Evolutionary conservation across 2,797 vertebrate species (phyloP).

Genomic region (Clarias laeviceps): DNA sequence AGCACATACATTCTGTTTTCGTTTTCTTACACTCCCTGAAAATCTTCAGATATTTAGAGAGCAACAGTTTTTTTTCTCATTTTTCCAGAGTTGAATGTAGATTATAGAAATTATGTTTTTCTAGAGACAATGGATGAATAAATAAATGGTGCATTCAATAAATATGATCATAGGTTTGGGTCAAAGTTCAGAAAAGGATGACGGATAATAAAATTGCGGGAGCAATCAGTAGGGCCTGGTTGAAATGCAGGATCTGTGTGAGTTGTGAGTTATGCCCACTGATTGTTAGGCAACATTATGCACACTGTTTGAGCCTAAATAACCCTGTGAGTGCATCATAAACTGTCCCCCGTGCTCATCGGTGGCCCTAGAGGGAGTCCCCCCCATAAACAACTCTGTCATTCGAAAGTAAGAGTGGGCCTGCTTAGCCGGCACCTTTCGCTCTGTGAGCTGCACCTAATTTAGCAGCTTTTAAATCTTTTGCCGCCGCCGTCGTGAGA

Average conservation of each 20-base stretch:
- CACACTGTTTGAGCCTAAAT: slow-evolving; percentile 77
- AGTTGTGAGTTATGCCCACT: slow-evolving; percentile 73
- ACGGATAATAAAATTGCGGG: slow-evolving; percentile 35
- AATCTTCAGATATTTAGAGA: slow-evolving; percentile 62
- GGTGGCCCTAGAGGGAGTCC: slow-evolving; percentile 63
- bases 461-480: slow-evolving; percentile 88
- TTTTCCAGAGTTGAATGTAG: not conserved
- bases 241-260: slow-evolving; percentile 65
- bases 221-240: slow-evolving; percentile 63
- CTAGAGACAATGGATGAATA: slow-evolving; percentile 10
- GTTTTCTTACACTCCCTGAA: slow-evolving; percentile 60
- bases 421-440: slow-evolving; percentile 85
- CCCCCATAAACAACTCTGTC: slow-evolving; percentile 82
- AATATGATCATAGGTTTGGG: slow-evolving; percentile 51
- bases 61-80: not conserved
- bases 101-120: not conserved
- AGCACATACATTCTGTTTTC: slow-evolving; percentile 66
- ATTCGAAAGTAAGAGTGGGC: slow-evolving; percentile 80
- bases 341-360: slow-evolving; percentile 68
- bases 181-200: slow-evolving; percentile 33
- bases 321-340: slow-evolving; percentile 74
- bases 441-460: slow-evolving; percentile 77
- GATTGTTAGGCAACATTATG: slow-evolving; percentile 78
- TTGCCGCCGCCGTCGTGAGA: slow-evolving; percentile 79
- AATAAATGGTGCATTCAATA: slow-evolving; percentile 50